Base-by-base conservation (phyloP, 2,797 vertebrate species). In the Rhabdomys pumilio region DNA sequence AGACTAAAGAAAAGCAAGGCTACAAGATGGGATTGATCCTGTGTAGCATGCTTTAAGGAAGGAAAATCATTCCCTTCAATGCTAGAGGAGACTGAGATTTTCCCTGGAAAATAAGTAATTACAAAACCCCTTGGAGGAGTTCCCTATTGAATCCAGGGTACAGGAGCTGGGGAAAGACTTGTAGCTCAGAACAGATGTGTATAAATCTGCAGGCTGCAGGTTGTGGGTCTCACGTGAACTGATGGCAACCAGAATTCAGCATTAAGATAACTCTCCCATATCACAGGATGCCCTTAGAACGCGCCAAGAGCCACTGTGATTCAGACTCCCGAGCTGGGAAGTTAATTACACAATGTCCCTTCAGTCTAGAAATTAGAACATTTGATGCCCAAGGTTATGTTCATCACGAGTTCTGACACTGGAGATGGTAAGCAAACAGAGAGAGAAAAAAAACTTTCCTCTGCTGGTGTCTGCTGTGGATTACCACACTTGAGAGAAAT, bases 1-100 rank as follows among this genome's bases (percentile, higher is more conserved):
- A 29, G 89, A 86, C 55, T 47, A n/a, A 89, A 53, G n/a, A 86
- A 80, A 91, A 95, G 26, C 83, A 75, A 90, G 93, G 65, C 81
- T 85, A 95, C 24, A 84, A 81, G 88, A 85, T 17, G 14, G 77
- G 12, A 34, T 90, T 55, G 5, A 76, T 83, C 5, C 67, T 47
- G 19, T 94, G 84, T 41, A 53, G 20, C 57, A 24, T 69, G 41
- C 72, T 72, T 80, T 59, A 80, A 59, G 72, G 72, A 59, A 79
- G 44, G 31, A 90, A 75, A 94, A 53, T 29, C 15, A 63, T 89
- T 67, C 14, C 57, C 55, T 57, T 26, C 29, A 67, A 85, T 22
- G 53, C 26, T 84, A 14, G 20, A 69, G 88, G 61, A 84, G 26
- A 82, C 65, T n/a, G 41, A 80, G 22, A 22, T 26, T 80, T 53